Evolutionary conservation across 1,140 invertebrate genomes (phyloP), one percentile per base, ranked within the genome.

Genomic region (Antheraea pernyi): DNA sequence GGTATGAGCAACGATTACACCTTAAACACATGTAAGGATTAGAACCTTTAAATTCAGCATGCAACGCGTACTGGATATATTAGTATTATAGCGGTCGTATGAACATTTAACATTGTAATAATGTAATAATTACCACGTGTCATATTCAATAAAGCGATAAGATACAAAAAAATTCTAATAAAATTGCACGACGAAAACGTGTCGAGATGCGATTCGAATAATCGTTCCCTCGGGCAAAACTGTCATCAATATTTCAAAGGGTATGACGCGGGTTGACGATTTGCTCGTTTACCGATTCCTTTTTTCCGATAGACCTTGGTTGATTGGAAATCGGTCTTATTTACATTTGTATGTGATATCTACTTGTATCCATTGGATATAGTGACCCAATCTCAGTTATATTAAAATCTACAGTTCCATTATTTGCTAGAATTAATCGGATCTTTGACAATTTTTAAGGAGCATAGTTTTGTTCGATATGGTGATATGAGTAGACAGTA

Each of bases 241-340:
- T 71, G 75, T 79, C 78, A 79, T 79, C 78, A 77, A 79, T 79
- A 79, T 79, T 79, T 77, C 75, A 79, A 75, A 71, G 71, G 73
- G 78, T 73, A 72, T 70, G 7, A 3, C 75, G 73, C 73, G 71
- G 65, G 68, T 59, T 68, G 58, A 66, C 64, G 74, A 77, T 79
- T 79, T 72, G 73, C 72, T 79, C 77, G 70, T 79, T 79, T 75
- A 72, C 46, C 46, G 37, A 42, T 75, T 79, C 69, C 71, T 73
- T 61, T 48, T 61, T 72, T 70, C 68, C 36, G 65, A 63, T 61
- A 72, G 73, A 71, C 69, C 70, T 59, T 59, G 59, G 48, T 65
- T 79, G 78, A 79, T 77, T 75, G 74, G 59, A 18, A 71, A 77
- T 77, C 72, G 73, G 67, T 72, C 69, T 69, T 63, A 62, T 61